Conservation (phyloP, 2,888 invertebrate genomes). For the Yponomeuta evonymella region DNA sequence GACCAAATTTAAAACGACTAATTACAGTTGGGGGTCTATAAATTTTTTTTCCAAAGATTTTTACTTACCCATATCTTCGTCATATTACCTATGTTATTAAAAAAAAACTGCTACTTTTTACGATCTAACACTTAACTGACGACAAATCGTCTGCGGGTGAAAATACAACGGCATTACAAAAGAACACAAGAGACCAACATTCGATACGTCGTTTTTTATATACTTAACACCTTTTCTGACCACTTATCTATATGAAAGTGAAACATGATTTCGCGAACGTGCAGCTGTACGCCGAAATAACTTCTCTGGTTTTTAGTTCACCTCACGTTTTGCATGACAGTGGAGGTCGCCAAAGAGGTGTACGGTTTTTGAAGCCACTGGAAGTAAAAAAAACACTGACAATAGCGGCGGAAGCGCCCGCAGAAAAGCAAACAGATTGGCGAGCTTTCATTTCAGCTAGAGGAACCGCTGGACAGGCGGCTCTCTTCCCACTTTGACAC, state of each 20-base stretch:
- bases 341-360: not conserved
- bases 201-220: not conserved
- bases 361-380: not conserved
- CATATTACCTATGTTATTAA: too few relatives aligned
- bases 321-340: too few relatives aligned
- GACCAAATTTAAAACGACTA: too few relatives aligned
- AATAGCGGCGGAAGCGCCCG: not conserved
- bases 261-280: slow-evolving; percentile 3
- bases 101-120: too few relatives aligned
- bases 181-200: not conserved
- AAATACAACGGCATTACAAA: slow-evolving; percentile 1
- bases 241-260: slow-evolving; percentile 9
- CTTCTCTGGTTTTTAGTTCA: too few relatives aligned
- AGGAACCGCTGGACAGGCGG: not conserved
- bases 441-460: not conserved
- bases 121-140: not conserved
- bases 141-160: not conserved
- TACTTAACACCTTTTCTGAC: not conserved
- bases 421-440: slow-evolving; percentile 6
- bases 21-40: too few relatives aligned
- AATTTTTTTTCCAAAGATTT: too few relatives aligned
- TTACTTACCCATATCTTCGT: too few relatives aligned
- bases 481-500: not conserved
- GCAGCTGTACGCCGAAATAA: not conserved
- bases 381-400: not conserved